These are phyloP conservation scores for Gymnosoma rotundatum DNA, from an alignment of 2,888 invertebrate species.

Conservation along the genomic window DNA sequence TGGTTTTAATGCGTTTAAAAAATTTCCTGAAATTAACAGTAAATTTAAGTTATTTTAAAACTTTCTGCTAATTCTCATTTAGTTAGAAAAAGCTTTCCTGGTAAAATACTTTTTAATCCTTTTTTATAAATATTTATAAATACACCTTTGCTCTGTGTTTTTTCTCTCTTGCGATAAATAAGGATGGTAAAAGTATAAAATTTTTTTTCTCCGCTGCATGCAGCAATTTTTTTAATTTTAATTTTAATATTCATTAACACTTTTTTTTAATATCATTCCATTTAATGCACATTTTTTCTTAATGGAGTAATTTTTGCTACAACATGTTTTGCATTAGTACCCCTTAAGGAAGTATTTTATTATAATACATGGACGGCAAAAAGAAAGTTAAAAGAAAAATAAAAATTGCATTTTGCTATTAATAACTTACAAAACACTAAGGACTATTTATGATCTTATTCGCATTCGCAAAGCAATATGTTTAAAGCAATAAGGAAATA, in stretches of 20 bases:
- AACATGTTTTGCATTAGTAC: conserved; percentile 18
- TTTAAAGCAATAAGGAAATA: neutral
- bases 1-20: too few relatives aligned
- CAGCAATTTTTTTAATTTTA: neutral
- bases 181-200: too few relatives aligned
- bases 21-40: too few relatives aligned
- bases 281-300: conserved; percentile 5
- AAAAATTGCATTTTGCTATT: conserved; percentile 47
- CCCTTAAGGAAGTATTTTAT: conserved; percentile 41
- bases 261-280: neutral
- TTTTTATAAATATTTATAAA: too few relatives aligned
- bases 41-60: too few relatives aligned
- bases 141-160: too few relatives aligned
- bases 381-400: conserved; percentile 27
- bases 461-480: neutral
- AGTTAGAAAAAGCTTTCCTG: too few relatives aligned
- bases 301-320: conserved; percentile 25
- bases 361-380: conserved; percentile 7
- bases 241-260: neutral
- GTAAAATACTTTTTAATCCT: too few relatives aligned
- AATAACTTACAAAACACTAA: conserved; percentile 39
- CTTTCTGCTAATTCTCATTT: too few relatives aligned
- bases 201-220: neutral
- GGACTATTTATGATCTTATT: conserved; percentile 46
- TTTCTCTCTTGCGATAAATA: too few relatives aligned